These are phyloP conservation scores for Hyperopisus bebe DNA, from an alignment of 2,113 vertebrate genomes.

Conservation along the genomic window DNA sequence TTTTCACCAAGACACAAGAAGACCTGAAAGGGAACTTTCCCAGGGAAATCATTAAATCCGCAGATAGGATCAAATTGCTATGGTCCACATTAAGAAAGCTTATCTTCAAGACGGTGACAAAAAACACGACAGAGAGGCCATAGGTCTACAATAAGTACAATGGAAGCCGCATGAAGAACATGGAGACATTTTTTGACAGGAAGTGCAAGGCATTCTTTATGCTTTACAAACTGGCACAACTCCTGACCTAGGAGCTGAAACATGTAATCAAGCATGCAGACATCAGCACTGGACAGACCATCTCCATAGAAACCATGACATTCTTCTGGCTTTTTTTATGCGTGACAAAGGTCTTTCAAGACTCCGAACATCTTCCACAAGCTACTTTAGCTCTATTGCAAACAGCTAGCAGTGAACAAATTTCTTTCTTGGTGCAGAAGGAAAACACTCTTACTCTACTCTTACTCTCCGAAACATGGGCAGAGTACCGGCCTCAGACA, in stretches of 20 bases:
- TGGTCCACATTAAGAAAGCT: not conserved
- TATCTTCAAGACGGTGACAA: not conserved
- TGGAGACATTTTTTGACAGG: not conserved
- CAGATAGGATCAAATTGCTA: slow-evolving; percentile 32
- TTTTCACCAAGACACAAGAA: not conserved
- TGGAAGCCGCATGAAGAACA: not conserved
- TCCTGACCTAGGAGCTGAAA: not conserved
- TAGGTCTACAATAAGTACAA: slow-evolving; percentile 26
- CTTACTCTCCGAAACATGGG: too few relatives aligned
- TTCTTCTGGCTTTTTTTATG: not conserved
- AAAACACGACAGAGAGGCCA: not conserved
- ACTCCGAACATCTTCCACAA: not conserved
- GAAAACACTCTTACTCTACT: too few relatives aligned
- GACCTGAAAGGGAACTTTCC: slow-evolving; percentile 34
- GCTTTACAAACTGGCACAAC: not conserved
- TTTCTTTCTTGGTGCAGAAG: not conserved
- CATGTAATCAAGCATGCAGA: slow-evolving; percentile 18
- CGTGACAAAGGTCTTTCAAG: not conserved
- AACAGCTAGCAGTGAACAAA: not conserved
- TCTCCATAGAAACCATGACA: not conserved
- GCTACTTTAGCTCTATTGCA: not conserved
- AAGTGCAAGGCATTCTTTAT: not conserved
- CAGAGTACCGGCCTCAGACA: not conserved
- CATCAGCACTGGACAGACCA: slow-evolving; percentile 16
- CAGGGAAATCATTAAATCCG: slow-evolving; percentile 53